Evolutionary conservation across 2,888 invertebrate species (phyloP).

Genomic region (Dysmachus trigonus): DNA sequence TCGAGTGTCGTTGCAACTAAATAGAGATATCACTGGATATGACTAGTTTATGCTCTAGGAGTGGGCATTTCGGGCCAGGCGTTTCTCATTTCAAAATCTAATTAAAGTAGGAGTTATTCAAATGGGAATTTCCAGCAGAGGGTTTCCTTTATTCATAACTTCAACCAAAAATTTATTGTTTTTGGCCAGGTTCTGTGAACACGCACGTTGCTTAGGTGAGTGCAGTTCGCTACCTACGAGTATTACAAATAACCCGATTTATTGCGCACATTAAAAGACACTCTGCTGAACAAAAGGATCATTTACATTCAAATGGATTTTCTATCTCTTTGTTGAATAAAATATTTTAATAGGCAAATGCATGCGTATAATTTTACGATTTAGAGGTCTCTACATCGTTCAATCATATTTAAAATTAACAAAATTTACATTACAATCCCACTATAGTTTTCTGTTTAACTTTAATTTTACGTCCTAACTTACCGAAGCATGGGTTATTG

Average conservation of each 20-base stretch:
- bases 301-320: neutral
- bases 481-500: no score
- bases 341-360: neutral
- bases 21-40: neutral
- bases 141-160: neutral
- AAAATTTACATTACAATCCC: neutral
- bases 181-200: neutral
- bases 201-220: neutral
- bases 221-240: neutral
- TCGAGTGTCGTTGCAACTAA: neutral
- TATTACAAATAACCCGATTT: constrained; percentile 1
- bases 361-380: neutral
- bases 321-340: neutral
- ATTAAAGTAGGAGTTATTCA: constrained; percentile 11
- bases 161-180: neutral
- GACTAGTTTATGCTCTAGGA: neutral
- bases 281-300: neutral
- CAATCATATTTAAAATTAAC: neutral
- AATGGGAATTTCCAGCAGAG: constrained; percentile 2
- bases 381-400: neutral
- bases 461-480: no score
- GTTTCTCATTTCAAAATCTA: neutral
- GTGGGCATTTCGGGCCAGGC: neutral
- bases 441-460: neutral
- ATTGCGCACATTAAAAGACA: neutral